Evolutionary conservation across 92 coral and sea anemone genomes (phyloP), one percentile per base, ranked within the genome.

Genomic region (Virgularia gustaviana): DNA sequence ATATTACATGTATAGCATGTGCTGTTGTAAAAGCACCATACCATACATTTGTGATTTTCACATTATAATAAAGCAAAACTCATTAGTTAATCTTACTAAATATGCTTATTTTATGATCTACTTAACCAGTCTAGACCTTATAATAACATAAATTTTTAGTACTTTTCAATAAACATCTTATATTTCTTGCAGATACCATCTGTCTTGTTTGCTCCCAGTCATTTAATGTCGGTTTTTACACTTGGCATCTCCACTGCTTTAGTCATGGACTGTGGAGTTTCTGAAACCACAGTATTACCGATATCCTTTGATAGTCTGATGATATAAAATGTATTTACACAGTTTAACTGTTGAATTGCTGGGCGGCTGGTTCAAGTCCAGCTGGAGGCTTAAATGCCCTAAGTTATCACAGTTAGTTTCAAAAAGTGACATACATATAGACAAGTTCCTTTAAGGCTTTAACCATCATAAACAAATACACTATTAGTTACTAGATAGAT

Each of bases 151-250:
- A 31, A 13, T 63, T 13, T 24, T 3, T 63, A 11, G 4, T 39
- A 29, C 15, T 36, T 32, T 18, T 15, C 15, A 24, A 37, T 23
- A 29, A 2, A 39, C 4, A 35, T 23, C 44, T 38, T 45, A 10
- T 36, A 32, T 1, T 24, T 43, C 30, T 3, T 62, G 20, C 28
- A 88, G 95, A 96, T 86, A 6, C 96, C 89, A 13, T 91, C 97
- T 8, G 85, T 91, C 11, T 71, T 89, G 36, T 91, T 91, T 84
- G 97, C 97, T n/a, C 96, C 97, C 1, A 85, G 89, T 79, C 97
- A 91, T 70, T 79, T 91, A 32, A 76, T 91, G 72, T 87, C 94
- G 0, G 79, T 91, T 3, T 91, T 91, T 66, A 89, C 96, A 22
- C 96, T 91, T 41, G 97, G 97, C 49, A 76, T 89, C 0, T 89